Evolutionary conservation across 2,113 vertebrate species (phyloP).

Genomic region (Pterophyllum scalare): DNA sequence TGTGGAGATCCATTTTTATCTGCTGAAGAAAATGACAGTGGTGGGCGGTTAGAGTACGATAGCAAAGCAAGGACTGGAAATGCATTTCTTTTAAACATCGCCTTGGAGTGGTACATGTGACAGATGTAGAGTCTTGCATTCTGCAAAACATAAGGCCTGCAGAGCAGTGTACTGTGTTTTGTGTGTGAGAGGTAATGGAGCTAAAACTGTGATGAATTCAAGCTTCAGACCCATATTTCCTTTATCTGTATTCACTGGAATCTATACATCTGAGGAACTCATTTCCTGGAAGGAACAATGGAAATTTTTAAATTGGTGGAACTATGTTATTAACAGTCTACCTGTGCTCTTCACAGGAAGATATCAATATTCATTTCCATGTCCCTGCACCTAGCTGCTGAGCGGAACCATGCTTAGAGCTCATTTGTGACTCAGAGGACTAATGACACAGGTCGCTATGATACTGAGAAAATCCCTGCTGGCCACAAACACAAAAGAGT

Average conservation of each 20-base stretch:
- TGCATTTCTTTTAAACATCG: conserved; percentile 3
- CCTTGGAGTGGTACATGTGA: conserved; percentile 23
- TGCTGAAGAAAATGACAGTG: conserved; percentile 8
- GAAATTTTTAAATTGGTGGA: conserved; percentile 16
- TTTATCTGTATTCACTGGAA: background rate
- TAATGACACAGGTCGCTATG: conserved; percentile 41
- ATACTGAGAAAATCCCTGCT: conserved; percentile 37
- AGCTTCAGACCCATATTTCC: background rate
- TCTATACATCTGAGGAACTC: background rate
- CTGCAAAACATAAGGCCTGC: conserved; percentile 28
- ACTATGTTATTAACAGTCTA: conserved; percentile 19
- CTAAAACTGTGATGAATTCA: conserved; percentile 38
- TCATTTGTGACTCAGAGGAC: conserved; percentile 61
- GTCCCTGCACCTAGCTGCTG: conserved; percentile 29
- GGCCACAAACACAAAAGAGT: conserved; percentile 35
- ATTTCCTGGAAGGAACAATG: conserved; percentile 11
- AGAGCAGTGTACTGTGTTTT: background rate
- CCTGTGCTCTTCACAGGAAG: conserved; percentile 33
- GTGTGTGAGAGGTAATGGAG: background rate
- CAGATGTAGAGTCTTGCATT: conserved; percentile 23
- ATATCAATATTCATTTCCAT: conserved; percentile 60
- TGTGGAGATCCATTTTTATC: conserved; percentile 45
- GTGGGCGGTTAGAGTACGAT: conserved; percentile 19
- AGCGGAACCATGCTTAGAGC: conserved; percentile 15
- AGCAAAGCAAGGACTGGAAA: conserved; percentile 11